Percentiles rank a stretch among this genome's conserved stretches.
These are phyloP conservation scores for Zootoca vivipara DNA, from an alignment of 2,113 vertebrate genomes.

Conservation along the genomic window DNA sequence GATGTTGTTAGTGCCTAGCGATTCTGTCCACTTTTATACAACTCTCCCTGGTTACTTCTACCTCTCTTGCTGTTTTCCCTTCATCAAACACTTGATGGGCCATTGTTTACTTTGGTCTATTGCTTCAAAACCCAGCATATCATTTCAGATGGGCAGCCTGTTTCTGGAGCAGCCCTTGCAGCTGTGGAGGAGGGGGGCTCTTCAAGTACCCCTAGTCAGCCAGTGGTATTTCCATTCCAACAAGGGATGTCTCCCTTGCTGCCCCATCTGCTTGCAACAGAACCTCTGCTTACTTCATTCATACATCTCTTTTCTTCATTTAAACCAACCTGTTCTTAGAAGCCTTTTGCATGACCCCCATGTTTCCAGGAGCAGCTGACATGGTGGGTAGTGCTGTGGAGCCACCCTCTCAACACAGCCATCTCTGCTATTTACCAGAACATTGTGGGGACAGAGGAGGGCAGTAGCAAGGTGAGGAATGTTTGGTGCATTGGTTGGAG, in stretches of 20 bases:
- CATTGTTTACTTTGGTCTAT: constrained; percentile 21
- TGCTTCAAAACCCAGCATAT: constrained; percentile 31
- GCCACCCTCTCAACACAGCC: no score
- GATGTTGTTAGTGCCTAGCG: not conserved
- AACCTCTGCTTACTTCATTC: not conserved
- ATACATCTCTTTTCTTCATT: not conserved
- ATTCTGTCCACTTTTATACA: constrained; percentile 45
- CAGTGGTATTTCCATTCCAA: not conserved
- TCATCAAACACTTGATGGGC: not conserved
- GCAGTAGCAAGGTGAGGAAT: no score
- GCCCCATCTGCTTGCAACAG: not conserved
- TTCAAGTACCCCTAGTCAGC: not conserved
- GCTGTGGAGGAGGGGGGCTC: not conserved
- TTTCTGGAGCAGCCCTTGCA: constrained; percentile 4
- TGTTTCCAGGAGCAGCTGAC: not conserved
- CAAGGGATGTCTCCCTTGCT: not conserved
- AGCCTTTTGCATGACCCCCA: not conserved
- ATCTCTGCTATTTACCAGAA: no score
- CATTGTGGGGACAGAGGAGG: no score
- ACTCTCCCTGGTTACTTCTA: constrained; percentile 15
- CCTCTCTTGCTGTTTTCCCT: constrained; percentile 15
- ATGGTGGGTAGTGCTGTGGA: no score
- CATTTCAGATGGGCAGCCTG: constrained; percentile 35
- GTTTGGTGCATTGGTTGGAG: no score
- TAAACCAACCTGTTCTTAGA: not conserved